phyloP scores from a whole-genome alignment of 2,888 invertebrate species.

The Chymomyza procnemis region DNA sequence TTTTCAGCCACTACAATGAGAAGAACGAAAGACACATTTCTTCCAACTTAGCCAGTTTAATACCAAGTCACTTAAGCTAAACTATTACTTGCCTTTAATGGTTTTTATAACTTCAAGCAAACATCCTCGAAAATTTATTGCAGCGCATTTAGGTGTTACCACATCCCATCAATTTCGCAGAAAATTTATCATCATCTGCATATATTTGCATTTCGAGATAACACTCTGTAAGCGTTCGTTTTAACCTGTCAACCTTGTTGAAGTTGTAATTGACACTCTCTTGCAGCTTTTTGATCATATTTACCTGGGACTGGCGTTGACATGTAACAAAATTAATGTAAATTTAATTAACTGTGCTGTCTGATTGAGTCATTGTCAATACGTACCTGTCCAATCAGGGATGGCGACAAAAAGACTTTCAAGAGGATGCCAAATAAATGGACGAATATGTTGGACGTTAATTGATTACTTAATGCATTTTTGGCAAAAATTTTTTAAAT shows the following conservation, averaged over 20 bases:
- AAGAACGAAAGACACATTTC: no score
- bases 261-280: constrained; percentile 35
- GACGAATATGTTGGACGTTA: no score
- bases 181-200: constrained; percentile 5
- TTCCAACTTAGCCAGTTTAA: no score
- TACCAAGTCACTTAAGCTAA: not conserved
- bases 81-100: not conserved
- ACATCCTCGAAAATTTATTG: not conserved
- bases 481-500: no score
- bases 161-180: not conserved
- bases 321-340: constrained; percentile 33
- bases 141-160: not conserved
- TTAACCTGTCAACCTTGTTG: constrained; percentile 39
- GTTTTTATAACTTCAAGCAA: not conserved
- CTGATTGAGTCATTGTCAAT: constrained; percentile 14
- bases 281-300: constrained; percentile 11
- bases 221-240: constrained; percentile 25
- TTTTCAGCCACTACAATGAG: no score
- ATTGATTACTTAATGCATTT: no score
- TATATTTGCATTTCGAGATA: constrained; percentile 24
- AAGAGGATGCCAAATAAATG: not conserved
- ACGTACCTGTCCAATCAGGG: not conserved
- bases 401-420: not conserved
- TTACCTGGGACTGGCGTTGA: constrained; percentile 16
- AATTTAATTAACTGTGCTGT: constrained; percentile 52